phyloP scores from a whole-genome alignment of 2,113 vertebrate genomes.

The Bettongia penicillata region DNA sequence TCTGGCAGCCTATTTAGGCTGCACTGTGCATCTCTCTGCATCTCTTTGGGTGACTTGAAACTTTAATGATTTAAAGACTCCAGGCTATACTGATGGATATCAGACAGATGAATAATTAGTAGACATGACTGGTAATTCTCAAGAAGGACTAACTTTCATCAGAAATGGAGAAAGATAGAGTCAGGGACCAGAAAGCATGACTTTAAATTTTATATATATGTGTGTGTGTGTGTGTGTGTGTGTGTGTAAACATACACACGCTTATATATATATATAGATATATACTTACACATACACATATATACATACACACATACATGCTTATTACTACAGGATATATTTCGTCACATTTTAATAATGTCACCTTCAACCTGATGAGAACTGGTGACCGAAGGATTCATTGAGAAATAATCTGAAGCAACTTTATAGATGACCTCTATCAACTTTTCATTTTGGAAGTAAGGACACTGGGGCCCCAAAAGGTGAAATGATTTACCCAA shows the following conservation, averaged over 20 bases:
- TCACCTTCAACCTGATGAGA: too few species aligned
- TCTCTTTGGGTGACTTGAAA: background rate
- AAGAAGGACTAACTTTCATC: background rate
- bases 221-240: too few species aligned
- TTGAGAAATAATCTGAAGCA: background rate
- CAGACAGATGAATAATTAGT: background rate
- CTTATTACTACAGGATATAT: background rate
- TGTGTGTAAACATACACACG: too few species aligned
- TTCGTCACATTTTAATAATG: background rate
- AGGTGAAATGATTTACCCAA: background rate
- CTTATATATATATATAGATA: too few species aligned
- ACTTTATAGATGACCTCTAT: background rate
- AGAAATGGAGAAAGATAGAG: background rate
- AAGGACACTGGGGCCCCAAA: background rate
- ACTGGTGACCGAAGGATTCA: background rate
- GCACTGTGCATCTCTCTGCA: background rate
- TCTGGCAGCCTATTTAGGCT: background rate
- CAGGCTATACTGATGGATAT: background rate
- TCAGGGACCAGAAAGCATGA: background rate
- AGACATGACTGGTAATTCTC: background rate
- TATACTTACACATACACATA: too few species aligned
- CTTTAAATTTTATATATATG: background rate
- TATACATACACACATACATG: too few species aligned
- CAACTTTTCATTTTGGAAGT: background rate
- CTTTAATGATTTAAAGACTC: background rate